Conservation (phyloP, 1,140 invertebrate species). For the Centruroides vittatus region DNA sequence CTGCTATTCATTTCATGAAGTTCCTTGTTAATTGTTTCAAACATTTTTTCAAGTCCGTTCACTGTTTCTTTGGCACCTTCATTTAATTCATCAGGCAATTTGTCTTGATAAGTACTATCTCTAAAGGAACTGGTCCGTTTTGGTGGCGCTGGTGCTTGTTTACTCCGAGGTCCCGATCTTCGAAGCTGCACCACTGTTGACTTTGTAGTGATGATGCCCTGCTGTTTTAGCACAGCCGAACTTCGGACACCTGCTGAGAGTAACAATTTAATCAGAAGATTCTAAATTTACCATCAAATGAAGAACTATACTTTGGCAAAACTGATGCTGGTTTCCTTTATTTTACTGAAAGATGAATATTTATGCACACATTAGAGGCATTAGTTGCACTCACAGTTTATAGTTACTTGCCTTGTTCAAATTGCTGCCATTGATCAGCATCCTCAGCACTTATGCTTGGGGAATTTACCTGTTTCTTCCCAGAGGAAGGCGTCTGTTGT, state of each 20-base stretch:
- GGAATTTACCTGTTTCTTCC: conserved; percentile 9
- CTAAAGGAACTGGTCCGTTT: conserved; percentile 69
- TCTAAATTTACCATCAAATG: too few species aligned
- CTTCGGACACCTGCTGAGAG: too few species aligned
- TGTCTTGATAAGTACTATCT: conserved; percentile 22
- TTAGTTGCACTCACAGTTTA: too few species aligned
- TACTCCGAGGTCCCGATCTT: conserved; percentile 33
- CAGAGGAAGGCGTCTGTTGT: conserved; percentile 37
- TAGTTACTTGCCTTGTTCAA: too few species aligned
- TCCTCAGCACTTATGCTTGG: conserved; percentile 10
- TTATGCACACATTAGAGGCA: too few species aligned
- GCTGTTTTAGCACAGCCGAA: conserved; percentile 4
- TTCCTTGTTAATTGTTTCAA: conserved; percentile 31
- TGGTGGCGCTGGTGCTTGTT: conserved; percentile 84
- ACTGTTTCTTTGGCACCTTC: conserved; percentile 19
- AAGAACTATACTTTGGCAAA: too few species aligned
- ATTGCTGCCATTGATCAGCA: conserved; percentile 1
- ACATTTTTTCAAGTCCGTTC: conserved; percentile 23
- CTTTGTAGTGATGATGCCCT: conserved; percentile 22
- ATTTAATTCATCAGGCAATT: conserved; percentile 20
- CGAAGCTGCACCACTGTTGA: conserved; percentile 61
- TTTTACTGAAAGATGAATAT: too few species aligned
- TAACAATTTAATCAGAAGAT: too few species aligned
- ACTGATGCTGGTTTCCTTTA: too few species aligned
- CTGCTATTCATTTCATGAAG: conserved; percentile 12